Evolutionary conservation across 2,797 vertebrate species (phyloP), one percentile per base, ranked within the genome.

Genomic region (Acipenser oxyrinchus): DNA sequence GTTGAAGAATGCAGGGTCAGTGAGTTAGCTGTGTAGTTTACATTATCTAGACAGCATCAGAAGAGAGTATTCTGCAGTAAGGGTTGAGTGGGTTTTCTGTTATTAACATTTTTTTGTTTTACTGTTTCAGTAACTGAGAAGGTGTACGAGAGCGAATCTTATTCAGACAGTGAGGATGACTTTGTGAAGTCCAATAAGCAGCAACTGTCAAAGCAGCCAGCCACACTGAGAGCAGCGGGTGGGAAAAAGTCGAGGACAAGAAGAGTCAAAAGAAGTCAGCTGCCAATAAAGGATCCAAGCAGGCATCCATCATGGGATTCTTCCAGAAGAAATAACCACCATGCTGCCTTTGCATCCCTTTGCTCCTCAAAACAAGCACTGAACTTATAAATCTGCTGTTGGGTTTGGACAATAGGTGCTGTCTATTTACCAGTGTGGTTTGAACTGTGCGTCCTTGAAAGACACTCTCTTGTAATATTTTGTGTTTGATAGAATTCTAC

Each of bases 241-340:
- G 55, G 69, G 2, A 89, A 83, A 76, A 76, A 15, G 90, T 89
- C 53, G 89, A 92, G 0, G 91, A 93, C 60, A 89, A 78, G 74
- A 98, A 86, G 69, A 82, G 67, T 68, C 74, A 73, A 8, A 97
- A 91, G 80, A 95, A 92, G 80, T 74, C 78, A 0, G 49, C 85
- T 0, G 72, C 78, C 48, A 87, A 66, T 74, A 97, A 92, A 81
- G 80, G 82, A 73, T 79, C 83, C 6, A 96, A 95, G 75, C 97
- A 99, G 76, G 86, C 90, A 1, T 96, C 95, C 48, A 99, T 99
- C 71, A 86, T 87, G 81, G 97, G 97, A 0, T 99, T 99, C 65
- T 95, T 95, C 75, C 93, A 92, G 8, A 97, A 90, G 88, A 99
- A 98, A 72, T 99, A 83, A 95, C 1, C 69, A 60, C 64, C 58